Conservation (phyloP, 2,888 invertebrate species). For the Lomographa bimaculata region DNA sequence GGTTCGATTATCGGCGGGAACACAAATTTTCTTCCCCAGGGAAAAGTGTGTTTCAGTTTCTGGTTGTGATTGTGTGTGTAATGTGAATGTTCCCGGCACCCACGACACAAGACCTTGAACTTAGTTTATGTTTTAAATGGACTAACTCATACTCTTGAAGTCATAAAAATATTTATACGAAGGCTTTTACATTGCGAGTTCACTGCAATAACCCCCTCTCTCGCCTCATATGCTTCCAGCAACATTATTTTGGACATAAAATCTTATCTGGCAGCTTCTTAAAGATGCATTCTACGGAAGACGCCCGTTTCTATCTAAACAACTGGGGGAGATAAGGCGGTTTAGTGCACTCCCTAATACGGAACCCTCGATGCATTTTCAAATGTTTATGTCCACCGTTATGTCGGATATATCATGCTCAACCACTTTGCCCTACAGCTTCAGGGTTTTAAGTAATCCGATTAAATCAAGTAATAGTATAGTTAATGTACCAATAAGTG, state of each 20-base stretch:
- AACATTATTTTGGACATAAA: constrained; percentile 64
- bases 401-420: constrained; percentile 45
- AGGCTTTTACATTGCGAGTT: constrained; percentile 26
- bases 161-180: constrained; percentile 31
- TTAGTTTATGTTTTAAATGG: too few relatives aligned
- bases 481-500: too few relatives aligned
- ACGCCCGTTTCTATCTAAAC: constrained; percentile 62
- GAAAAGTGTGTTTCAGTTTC: too few relatives aligned
- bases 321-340: constrained; percentile 70
- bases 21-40: too few relatives aligned
- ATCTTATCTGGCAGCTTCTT: constrained; percentile 63
- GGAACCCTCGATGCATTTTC: constrained; percentile 51
- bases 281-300: constrained; percentile 71
- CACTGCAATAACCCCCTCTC: constrained; percentile 26
- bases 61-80: too few relatives aligned
- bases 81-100: too few relatives aligned
- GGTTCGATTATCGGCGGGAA: too few relatives aligned
- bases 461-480: constrained; percentile 9
- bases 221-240: constrained; percentile 43
- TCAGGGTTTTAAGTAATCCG: constrained; percentile 23
- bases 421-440: constrained; percentile 33
- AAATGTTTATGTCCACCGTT: constrained; percentile 55
- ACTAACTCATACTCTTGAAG: constrained; percentile 22
- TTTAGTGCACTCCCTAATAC: constrained; percentile 65
- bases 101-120: too few relatives aligned